Percentiles rank a stretch among this genome's conserved stretches.
These are phyloP conservation scores for Lepus townsendii DNA, from an alignment of 2,797 vertebrate genomes.

Conservation along the genomic window DNA sequence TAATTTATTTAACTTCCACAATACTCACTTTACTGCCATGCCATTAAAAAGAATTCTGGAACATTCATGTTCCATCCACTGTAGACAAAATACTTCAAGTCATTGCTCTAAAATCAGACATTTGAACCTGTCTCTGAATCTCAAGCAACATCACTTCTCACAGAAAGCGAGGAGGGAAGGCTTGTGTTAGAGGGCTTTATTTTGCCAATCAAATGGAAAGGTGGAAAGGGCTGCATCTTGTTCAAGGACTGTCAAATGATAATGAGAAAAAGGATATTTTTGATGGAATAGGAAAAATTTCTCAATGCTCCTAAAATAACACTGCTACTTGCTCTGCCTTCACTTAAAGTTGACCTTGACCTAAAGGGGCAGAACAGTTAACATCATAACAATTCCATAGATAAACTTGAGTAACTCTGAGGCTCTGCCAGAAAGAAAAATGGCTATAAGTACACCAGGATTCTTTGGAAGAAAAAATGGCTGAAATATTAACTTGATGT, in stretches of 20 bases:
- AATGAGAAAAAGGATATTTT: background rate
- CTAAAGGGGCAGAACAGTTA: background rate
- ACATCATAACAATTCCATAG: background rate
- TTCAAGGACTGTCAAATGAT: background rate
- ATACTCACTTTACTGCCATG: background rate
- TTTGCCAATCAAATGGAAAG: constrained; percentile 32
- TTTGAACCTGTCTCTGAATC: constrained; percentile 30
- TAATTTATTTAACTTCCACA: background rate
- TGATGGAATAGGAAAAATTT: background rate
- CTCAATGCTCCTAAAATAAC: background rate
- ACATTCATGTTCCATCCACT: background rate
- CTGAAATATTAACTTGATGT: background rate
- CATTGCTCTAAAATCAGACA: background rate
- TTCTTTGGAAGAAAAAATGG: background rate
- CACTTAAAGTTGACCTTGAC: background rate
- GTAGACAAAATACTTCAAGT: background rate
- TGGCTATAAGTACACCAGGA: background rate
- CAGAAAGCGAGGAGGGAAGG: background rate
- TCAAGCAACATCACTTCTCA: background rate
- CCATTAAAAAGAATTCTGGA: background rate
- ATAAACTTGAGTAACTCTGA: background rate
- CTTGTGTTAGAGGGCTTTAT: background rate
- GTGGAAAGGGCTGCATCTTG: background rate
- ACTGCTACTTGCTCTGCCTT: background rate
- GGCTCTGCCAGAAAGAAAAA: background rate